Base-by-base conservation (phyloP, 2,113 vertebrate species). In the Morone chrysops region DNA sequence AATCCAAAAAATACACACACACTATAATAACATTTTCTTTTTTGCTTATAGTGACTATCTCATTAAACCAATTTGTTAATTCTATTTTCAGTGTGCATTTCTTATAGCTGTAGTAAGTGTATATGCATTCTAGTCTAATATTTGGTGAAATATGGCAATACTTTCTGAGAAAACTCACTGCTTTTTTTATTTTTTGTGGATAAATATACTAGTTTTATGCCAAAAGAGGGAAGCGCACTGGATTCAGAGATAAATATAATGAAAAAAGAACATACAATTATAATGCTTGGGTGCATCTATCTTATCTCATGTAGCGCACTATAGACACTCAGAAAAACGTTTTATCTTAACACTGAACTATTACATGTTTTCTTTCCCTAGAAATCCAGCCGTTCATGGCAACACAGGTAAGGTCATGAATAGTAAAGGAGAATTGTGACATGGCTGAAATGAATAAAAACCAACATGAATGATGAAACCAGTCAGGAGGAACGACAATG, bases 401-500 rank as follows among this genome's bases (percentile, higher is more conserved):
- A 56, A 17, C 25, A 50, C 13, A 41, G 10, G 31, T 59, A 38
- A 45, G 36, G 53, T 50, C n/a, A 36, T 14, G 12, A 22, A 47
- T 1, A 4, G 3, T 18, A 61, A 54, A 40, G 18, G 48, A 75
- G 14, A 25, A 4, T 25, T n/a, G 14, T 31, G 16, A 67, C 51
- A n/a, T 17, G 36, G 8, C 6, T 6, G 22, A 61, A 60, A 77
- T 53, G 8, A 53, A 51, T 63, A 31, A 70, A 47, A 75, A 75
- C 43, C 14, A 66, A 59, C n/a, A n/a, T 63, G 38, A 76, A n/a
- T 5, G 10, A 83, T 47, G 31, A 69, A 69, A 75, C 18, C 43
- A 50, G 9, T 60, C 50, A 36, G 25, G 61, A 48, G 57, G 20
- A 61, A 75, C 13, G 17, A 16, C 43, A 9, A 12, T 0, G 4